These are phyloP conservation scores for Scaptomyza parva DNA, from an alignment of 2,888 invertebrate species.

Conservation along the genomic window DNA sequence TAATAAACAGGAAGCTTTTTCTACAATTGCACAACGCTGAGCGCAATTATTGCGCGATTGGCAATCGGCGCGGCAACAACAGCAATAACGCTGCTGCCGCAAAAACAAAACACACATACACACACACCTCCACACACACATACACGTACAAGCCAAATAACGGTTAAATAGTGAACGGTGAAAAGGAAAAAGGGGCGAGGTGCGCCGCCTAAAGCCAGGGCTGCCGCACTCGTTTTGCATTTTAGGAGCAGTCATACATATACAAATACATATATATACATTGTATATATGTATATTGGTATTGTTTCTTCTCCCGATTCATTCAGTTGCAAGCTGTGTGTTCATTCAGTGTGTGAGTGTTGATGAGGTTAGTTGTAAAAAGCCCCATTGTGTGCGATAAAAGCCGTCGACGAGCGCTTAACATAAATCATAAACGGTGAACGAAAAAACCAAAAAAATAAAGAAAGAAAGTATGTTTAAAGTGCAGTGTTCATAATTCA, in stretches of 20 bases:
- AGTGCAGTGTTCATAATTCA: constrained; percentile 42
- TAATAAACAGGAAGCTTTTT: constrained; percentile 75
- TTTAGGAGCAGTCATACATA: constrained; percentile 30
- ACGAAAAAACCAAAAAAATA: neutral
- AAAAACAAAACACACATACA: constrained; percentile 56
- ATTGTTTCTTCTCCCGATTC: constrained; percentile 50
- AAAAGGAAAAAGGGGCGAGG: constrained; percentile 10
- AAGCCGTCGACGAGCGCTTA: constrained; percentile 17
- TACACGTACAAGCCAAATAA: constrained; percentile 56
- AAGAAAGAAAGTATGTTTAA: constrained; percentile 24
- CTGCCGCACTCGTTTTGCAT: constrained; percentile 46
- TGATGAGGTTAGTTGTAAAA: constrained; percentile 74
- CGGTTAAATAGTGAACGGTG: constrained; percentile 32
- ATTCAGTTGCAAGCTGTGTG: constrained; percentile 62
- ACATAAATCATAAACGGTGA: constrained; percentile 9
- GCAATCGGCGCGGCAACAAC: constrained; percentile 74
- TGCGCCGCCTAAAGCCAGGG: constrained; percentile 45
- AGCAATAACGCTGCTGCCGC: constrained; percentile 52
- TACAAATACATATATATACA: no score
- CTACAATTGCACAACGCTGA: constrained; percentile 67
- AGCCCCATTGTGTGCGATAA: constrained; percentile 37
- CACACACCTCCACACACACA: constrained; percentile 33
- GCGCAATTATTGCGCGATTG: constrained; percentile 72
- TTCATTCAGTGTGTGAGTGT: constrained; percentile 78
- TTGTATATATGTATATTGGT: no score